These are phyloP conservation scores for Montipora efflorescens DNA, from an alignment of 64 coral and sea anemone species.

Conservation along the genomic window DNA sequence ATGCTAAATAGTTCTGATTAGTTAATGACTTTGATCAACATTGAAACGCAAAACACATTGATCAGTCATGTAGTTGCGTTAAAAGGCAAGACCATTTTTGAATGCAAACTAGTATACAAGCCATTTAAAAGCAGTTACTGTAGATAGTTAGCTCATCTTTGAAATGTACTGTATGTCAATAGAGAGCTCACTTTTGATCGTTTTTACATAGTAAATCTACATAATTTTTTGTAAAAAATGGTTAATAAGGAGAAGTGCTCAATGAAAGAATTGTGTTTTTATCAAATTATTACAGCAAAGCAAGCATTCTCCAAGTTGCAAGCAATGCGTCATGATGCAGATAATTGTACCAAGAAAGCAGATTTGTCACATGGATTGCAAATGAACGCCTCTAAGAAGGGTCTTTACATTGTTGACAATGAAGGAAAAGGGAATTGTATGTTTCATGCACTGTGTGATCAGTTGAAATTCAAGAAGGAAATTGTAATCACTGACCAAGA, in stretches of 20 bases:
- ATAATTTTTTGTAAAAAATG: no score
- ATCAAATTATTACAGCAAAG: neutral
- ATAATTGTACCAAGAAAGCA: neutral
- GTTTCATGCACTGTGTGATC: conserved; percentile 8
- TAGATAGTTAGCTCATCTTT: no score
- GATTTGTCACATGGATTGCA: neutral
- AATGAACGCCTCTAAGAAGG: neutral
- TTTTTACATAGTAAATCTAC: no score
- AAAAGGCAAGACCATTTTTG: no score
- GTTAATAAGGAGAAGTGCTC: neutral
- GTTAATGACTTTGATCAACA: no score
- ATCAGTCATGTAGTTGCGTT: no score
- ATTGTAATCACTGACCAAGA: neutral
- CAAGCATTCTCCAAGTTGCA: neutral
- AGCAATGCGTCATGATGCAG: neutral
- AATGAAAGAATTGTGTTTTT: neutral
- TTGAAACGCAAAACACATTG: no score
- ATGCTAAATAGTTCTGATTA: no score
- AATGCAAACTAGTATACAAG: no score
- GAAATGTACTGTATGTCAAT: no score
- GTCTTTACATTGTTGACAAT: neutral
- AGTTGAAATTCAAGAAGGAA: neutral
- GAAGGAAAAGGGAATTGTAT: conserved; percentile 17
- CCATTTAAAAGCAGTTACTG: no score
- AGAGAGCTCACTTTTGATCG: no score